A percentile compares a stretch with the other conserved stretches of the same genome.
phyloP scores from a whole-genome alignment of 2,113 vertebrate genomes.

The Mesocricetus auratus region DNA sequence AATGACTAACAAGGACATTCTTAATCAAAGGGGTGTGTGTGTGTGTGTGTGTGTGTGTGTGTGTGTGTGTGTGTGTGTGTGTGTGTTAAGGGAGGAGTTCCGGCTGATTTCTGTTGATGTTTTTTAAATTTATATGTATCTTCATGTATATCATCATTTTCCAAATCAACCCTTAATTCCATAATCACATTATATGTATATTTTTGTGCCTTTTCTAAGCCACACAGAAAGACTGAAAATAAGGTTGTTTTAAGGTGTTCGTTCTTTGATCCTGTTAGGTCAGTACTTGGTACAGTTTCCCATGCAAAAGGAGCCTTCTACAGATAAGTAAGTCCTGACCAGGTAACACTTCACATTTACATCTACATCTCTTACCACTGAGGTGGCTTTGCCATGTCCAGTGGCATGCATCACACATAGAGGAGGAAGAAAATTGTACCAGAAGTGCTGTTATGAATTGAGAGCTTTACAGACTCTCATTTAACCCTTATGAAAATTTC shows the following conservation, averaged over 20 bases:
- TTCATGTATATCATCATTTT: neutral
- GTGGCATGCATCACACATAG: neutral
- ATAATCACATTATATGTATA: slow-evolving; percentile 12
- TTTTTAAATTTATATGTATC: slow-evolving; percentile 30
- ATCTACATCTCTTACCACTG: neutral
- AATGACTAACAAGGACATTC: neutral
- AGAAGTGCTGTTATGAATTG: neutral
- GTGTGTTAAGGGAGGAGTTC: neutral
- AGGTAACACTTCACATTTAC: slow-evolving; percentile 27
- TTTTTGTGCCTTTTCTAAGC: slow-evolving; percentile 46
- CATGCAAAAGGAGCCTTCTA: neutral
- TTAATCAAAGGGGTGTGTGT: neutral
- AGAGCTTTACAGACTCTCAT: neutral
- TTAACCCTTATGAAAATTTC: slow-evolving; percentile 14
- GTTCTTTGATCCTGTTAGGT: slow-evolving; percentile 26
- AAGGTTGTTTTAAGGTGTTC: slow-evolving; percentile 61
- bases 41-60: neutral
- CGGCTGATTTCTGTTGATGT: neutral
- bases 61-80: neutral
- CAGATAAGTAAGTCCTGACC: neutral
- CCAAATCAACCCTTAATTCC: neutral
- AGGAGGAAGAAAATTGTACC: slow-evolving; percentile 30
- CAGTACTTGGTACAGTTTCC: slow-evolving; percentile 51
- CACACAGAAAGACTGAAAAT: neutral
- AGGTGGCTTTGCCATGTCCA: neutral